Evolutionary conservation across 1,140 invertebrate species (phyloP).

Genomic region (Patella vulgata): DNA sequence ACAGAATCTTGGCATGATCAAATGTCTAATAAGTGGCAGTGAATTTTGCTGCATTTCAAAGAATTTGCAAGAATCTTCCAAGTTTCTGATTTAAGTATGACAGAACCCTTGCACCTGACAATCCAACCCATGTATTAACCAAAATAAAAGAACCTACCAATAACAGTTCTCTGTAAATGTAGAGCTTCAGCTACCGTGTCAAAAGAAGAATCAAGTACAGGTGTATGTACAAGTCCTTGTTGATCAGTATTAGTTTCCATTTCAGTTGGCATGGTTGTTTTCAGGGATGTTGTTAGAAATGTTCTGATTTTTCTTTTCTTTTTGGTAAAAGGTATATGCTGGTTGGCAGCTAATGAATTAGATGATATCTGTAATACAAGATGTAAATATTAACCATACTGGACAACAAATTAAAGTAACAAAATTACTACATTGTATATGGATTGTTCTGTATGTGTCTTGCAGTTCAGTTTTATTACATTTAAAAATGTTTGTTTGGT

Average conservation of each 20-base stretch:
- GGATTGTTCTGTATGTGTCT: too few species aligned
- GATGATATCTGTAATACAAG: background rate
- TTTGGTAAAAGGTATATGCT: slow-evolving; percentile 20
- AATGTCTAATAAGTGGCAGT: too few species aligned
- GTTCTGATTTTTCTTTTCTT: slow-evolving; percentile 18
- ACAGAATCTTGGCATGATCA: too few species aligned
- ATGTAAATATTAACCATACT: background rate
- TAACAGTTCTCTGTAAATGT: slow-evolving; percentile 59
- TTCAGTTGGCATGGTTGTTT: slow-evolving; percentile 19
- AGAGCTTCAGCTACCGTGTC: slow-evolving; percentile 60
- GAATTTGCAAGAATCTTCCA: too few species aligned
- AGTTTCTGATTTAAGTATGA: too few species aligned
- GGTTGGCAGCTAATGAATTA: background rate
- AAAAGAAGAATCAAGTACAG: slow-evolving; percentile 40
- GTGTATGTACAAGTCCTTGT: background rate
- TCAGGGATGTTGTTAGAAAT: slow-evolving; percentile 22
- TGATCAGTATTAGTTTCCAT: background rate
- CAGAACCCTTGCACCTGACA: background rate
- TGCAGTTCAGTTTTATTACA: too few species aligned
- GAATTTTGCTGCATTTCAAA: too few species aligned
- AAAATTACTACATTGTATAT: too few species aligned
- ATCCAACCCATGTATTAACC: too few species aligned
- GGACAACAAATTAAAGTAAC: too few species aligned
- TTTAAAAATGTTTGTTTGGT: too few species aligned
- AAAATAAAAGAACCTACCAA: slow-evolving; percentile 51